Evolutionary conservation across 1,140 invertebrate genomes (phyloP).

Genomic region (Zaprionus gabonicus): DNA sequence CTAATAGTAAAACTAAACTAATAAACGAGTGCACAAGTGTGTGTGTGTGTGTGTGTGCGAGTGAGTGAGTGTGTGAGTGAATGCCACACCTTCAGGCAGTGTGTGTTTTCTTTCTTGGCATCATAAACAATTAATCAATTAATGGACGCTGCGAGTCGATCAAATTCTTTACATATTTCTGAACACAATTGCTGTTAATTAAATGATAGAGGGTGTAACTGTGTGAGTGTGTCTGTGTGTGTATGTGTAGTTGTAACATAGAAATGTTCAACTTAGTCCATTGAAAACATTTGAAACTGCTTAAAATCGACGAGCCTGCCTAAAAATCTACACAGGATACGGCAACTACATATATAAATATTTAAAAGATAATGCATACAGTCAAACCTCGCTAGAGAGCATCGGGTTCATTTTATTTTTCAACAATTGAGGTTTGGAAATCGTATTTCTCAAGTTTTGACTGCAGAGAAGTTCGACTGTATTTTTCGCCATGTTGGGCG

Average conservation of each 20-base stretch:
- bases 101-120: constrained; percentile 30
- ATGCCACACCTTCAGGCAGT: constrained; percentile 61
- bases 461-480: background rate
- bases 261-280: constrained; percentile 77
- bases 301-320: constrained; percentile 41
- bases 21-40: background rate
- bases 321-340: constrained; percentile 47
- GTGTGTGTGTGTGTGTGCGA: constrained; percentile 1
- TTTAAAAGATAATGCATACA: constrained; percentile 40
- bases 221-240: constrained; percentile 11
- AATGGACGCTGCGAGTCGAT: constrained; percentile 33
- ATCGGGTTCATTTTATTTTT: background rate
- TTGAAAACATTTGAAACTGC: constrained; percentile 64
- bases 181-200: constrained; percentile 65
- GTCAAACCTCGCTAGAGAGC: background rate
- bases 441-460: background rate
- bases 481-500: background rate
- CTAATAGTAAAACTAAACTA: constrained; percentile 21
- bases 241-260: constrained; percentile 51
- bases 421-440: background rate
- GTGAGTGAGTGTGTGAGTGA: constrained; percentile 7
- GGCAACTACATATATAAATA: constrained; percentile 45
- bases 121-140: constrained; percentile 32
- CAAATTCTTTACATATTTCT: constrained; percentile 36
- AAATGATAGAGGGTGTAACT: constrained; percentile 17